phyloP scores from a whole-genome alignment of 1,140 invertebrate genomes.

The Drosophila elegans region DNA sequence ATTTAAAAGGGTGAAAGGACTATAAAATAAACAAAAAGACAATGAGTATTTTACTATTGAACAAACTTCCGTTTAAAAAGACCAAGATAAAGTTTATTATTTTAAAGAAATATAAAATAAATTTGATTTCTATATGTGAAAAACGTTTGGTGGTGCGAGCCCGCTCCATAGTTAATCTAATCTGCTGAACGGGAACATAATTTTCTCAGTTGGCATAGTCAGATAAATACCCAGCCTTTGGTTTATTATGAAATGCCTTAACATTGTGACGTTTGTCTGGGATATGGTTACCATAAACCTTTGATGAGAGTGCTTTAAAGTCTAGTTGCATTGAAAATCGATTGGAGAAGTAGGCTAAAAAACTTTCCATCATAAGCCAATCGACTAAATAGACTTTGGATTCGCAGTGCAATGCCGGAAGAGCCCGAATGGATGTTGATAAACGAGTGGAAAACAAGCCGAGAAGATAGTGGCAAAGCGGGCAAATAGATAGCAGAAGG shows the following conservation, averaged over 20 bases:
- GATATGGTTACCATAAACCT: constrained; percentile 22
- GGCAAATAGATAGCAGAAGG: constrained; percentile 14
- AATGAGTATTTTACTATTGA: constrained; percentile 10
- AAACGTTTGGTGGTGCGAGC: not conserved
- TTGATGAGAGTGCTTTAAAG: constrained; percentile 26
- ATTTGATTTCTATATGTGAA: not conserved
- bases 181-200: constrained; percentile 6
- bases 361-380: constrained; percentile 47
- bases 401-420: constrained; percentile 5
- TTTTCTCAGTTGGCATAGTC: constrained; percentile 14
- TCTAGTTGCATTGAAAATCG: constrained; percentile 31
- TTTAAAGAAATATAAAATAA: not conserved
- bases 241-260: constrained; percentile 26
- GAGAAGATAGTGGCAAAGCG: constrained; percentile 13
- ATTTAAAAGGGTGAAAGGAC: not conserved
- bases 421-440: constrained; percentile 11
- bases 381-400: constrained; percentile 27
- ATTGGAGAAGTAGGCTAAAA: constrained; percentile 31
- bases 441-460: constrained; percentile 13
- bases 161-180: constrained; percentile 9
- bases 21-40: not conserved
- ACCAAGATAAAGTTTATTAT: not conserved
- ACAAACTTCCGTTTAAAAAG: not conserved
- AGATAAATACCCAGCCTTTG: constrained; percentile 20
- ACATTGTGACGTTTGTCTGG: constrained; percentile 21